A percentile compares a stretch with the other conserved stretches of the same genome.
phyloP scores from a whole-genome alignment of 2,888 invertebrate genomes.

The Coenonympha arcania region DNA sequence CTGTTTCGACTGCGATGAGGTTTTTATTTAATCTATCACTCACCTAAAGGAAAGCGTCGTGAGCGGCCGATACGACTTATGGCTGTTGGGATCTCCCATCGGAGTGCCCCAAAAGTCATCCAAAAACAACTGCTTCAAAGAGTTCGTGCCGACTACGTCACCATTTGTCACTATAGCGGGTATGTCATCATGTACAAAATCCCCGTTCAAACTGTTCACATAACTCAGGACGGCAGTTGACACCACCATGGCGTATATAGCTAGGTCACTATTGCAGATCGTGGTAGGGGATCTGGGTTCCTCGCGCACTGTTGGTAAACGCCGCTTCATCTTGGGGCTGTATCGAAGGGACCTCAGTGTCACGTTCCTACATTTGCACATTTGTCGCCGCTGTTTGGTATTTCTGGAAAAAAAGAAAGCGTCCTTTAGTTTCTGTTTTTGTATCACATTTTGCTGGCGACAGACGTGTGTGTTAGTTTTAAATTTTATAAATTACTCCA shows the following conservation, averaged over 20 bases:
- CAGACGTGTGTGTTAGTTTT: no score
- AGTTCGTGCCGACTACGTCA: constrained; percentile 81
- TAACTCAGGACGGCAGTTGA: constrained; percentile 81
- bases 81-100: constrained; percentile 85
- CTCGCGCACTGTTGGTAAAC: constrained; percentile 58
- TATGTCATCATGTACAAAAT: constrained; percentile 91
- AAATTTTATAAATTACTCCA: no score
- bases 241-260: constrained; percentile 77
- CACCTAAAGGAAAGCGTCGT: constrained; percentile 90
- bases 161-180: constrained; percentile 87
- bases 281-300: constrained; percentile 40
- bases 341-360: constrained; percentile 41
- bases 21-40: no score
- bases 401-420: constrained; percentile 46
- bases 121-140: constrained; percentile 77
- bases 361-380: constrained; percentile 68
- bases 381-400: constrained; percentile 35
- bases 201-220: constrained; percentile 82
- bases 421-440: background rate
- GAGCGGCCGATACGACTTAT: constrained; percentile 89
- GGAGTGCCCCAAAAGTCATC: constrained; percentile 93
- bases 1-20: no score
- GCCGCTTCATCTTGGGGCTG: constrained; percentile 67
- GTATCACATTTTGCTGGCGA: background rate
- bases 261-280: constrained; percentile 62